Conservation (phyloP, 2,888 invertebrate species). For the Diaphora mendica region DNA sequence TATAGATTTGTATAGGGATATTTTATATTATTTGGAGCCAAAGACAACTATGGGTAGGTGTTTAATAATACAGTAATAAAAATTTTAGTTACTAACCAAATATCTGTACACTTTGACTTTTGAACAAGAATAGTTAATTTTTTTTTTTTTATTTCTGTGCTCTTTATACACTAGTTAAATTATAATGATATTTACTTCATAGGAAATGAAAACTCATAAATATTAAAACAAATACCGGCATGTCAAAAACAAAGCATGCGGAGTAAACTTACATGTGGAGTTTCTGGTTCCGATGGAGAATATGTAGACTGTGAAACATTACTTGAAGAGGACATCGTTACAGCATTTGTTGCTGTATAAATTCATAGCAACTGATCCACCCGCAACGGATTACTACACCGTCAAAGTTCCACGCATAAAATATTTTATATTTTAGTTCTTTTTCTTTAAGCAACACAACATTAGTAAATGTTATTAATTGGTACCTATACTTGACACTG, state of each 20-base stretch:
- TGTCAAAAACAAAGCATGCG: not conserved
- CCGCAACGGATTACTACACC: not conserved
- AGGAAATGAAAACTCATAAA: not conserved
- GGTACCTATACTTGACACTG: not conserved
- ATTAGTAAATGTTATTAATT: not conserved
- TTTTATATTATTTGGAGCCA: not conserved
- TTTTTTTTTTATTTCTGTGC: not conserved
- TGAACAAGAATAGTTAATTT: not conserved
- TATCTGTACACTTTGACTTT: too few species aligned
- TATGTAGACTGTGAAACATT: slow-evolving; percentile 80
- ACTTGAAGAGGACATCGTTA: slow-evolving; percentile 80
- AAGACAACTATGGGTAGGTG: not conserved
- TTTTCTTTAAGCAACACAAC: not conserved
- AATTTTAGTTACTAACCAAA: too few species aligned
- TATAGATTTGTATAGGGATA: not conserved
- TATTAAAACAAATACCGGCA: not conserved
- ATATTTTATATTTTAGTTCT: not conserved
- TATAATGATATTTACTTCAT: not conserved
- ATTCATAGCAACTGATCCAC: not conserved
- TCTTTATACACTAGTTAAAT: not conserved
- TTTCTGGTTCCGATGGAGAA: slow-evolving; percentile 80
- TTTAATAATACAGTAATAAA: not conserved
- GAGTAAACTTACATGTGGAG: slow-evolving; percentile 69
- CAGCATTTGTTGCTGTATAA: slow-evolving; percentile 36
- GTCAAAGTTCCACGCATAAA: not conserved